These are phyloP conservation scores for Hypselothyrea guttata DNA, from an alignment of 2,888 invertebrate genomes.

Conservation along the genomic window DNA sequence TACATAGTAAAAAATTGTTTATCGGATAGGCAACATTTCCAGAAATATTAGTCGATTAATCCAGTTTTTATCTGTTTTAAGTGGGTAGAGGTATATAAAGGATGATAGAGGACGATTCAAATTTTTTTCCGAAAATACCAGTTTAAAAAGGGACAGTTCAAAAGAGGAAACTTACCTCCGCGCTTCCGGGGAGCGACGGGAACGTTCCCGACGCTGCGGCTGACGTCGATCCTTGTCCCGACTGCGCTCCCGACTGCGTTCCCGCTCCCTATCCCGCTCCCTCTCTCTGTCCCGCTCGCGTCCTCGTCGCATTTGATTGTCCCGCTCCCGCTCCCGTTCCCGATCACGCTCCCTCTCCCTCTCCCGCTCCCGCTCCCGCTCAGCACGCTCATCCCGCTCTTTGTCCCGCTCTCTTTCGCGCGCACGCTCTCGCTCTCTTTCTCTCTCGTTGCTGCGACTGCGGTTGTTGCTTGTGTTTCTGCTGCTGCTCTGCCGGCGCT, in stretches of 20 bases:
- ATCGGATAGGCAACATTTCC: too few species aligned
- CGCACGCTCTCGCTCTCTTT: slow-evolving; percentile 14
- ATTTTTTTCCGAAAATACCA: too few species aligned
- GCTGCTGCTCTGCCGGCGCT: slow-evolving; percentile 5
- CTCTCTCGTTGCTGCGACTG: slow-evolving; percentile 35
- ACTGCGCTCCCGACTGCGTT: slow-evolving; percentile 44
- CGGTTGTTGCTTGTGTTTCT: slow-evolving; percentile 20
- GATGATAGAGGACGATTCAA: too few species aligned
- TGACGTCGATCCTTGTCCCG: slow-evolving; percentile 34
- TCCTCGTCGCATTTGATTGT: slow-evolving; percentile 22
- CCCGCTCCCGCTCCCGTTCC: slow-evolving; percentile 27
- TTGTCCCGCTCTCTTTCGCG: slow-evolving; percentile 28
- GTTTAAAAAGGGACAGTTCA: too few species aligned
- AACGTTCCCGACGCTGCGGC: slow-evolving; percentile 37
- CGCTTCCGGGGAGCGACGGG: slow-evolving; percentile 31
- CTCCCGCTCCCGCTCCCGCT: slow-evolving; percentile 23
- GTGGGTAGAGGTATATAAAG: too few species aligned
- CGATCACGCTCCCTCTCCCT: slow-evolving; percentile 29
- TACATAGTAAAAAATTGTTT: too few species aligned
- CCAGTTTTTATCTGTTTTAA: too few species aligned
- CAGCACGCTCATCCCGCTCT: slow-evolving; percentile 19
- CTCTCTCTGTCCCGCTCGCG: slow-evolving; percentile 32
- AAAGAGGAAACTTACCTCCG: slow-evolving; percentile 47
- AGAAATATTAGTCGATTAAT: too few species aligned
- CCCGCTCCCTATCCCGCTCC: slow-evolving; percentile 26